Base-by-base conservation (phyloP, 2,888 invertebrate species). In the Bellardia bayeri region DNA sequence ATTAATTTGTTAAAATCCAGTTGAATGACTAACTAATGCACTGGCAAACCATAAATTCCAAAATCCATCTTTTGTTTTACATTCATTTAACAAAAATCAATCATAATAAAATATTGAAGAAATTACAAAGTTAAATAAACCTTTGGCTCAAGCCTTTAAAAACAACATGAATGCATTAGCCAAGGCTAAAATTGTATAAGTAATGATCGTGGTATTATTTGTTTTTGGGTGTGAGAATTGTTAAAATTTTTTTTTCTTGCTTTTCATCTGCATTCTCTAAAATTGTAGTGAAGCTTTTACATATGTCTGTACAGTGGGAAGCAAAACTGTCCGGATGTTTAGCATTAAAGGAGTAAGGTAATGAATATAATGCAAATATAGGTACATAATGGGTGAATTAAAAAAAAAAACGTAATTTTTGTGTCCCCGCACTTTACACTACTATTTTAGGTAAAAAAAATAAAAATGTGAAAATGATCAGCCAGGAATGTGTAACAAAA, bases 171-270 rank as follows among this genome's bases (percentile, higher is more conserved):
- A 30, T 58, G n/a, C 14, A 64, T 40, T 64, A 64, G 13, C 63
- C 42, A 42, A 42, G 16, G 9, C 40, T 61, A 11, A 61, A 61
- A 61, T 33, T 6, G 6, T 61, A 42, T 7, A 42, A 16, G 9
- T 64, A n/a, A 40, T 64, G 58, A 42, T 45, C 30, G 58, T 58
- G 58, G 58, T 45, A 16, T 61, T 45, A 30, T 5, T 1, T 66
- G 11, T 68, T 1, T 66, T 30, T 40, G 23, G 54, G 66, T 54
- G 54, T 76, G 42, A 76, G 42, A 76, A 76, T 69, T 66, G 9
- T 79, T 79, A 42, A n/a, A 16, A 37, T 14, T 58, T 8, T 37
- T 33, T 49, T 61, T 30, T 71, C 6, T 66, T 42, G 23, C 30
- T 51, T 8, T 54, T 37, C 9, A 45, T 66, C 33, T 56, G 9